Evolutionary conservation across 1,140 invertebrate genomes (phyloP), one percentile per base, ranked within the genome.

Genomic region (Neodiprion pinetum): DNA sequence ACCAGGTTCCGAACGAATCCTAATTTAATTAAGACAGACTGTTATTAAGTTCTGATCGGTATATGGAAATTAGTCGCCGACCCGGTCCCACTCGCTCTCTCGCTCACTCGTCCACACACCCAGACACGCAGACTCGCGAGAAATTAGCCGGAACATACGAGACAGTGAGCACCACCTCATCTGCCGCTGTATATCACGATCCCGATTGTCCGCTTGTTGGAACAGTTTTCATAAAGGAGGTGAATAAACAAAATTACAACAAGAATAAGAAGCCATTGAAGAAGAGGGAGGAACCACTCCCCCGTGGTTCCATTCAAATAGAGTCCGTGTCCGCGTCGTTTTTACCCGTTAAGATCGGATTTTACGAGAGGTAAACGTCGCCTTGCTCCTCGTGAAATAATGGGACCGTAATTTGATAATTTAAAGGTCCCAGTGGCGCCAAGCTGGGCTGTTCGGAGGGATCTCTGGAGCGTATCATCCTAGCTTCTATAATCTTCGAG

Each of bases 11-110:
- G 53, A 61, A 61, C 5, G 53, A 61, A 61, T 61, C 53, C 53
- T 61, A 61, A 61, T 61, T 61, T 61, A 61, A 61, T 61, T 61
- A 61, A 61, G 53, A 61, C 53, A 61, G 53, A 61, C 53, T 61
- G 53, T 61, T 61, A 61, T 61, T 61, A 61, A 61, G 53, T 61
- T 61, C 53, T 61, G 53, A 61, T 61, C 53, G 53, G 53, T 61
- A 61, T 61, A 61, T 61, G 53, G 53, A 61, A 61, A 61, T 61
- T 61, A 61, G 53, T 61, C 53, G 53, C 53, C 11, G 53, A 40
- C 53, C 53, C 11, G 53, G 53, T 1, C 28, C 28, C 28, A 5
- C 28, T 40, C 28, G 28, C 28, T 40, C 28, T 40, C 28, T 40
- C 28, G 28, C 28, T 40, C 28, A 40, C 28, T 40, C 5, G 0